Percentiles rank a stretch among this genome's conserved stretches.
phyloP scores from a whole-genome alignment of 2,888 invertebrate genomes.

The Drosophila pseudotalamancana region DNA sequence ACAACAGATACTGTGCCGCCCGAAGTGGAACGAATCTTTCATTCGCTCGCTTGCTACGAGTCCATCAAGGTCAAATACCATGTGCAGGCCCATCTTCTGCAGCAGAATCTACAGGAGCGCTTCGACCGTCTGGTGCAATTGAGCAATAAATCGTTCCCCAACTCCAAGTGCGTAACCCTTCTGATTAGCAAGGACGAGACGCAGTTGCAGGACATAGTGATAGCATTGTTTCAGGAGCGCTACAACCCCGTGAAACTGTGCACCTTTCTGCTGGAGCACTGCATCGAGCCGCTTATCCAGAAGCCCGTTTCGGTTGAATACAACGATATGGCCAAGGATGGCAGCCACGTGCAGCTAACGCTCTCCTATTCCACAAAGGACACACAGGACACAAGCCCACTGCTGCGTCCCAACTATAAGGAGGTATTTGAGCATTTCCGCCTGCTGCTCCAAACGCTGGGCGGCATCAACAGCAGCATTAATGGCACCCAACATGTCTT shows the following conservation, averaged over 20 bases:
- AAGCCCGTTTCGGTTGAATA: constrained; percentile 82
- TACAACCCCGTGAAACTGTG: constrained; percentile 82
- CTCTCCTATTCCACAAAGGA: constrained; percentile 82
- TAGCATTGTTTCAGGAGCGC: constrained; percentile 81
- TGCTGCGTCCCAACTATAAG: constrained; percentile 82
- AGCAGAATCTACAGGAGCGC: constrained; percentile 81
- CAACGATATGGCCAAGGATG: constrained; percentile 64
- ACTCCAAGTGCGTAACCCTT: constrained; percentile 81
- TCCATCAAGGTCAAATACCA: constrained; percentile 82
- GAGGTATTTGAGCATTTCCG: constrained; percentile 80
- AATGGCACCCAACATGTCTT: constrained; percentile 78
- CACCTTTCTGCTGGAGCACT: constrained; percentile 81
- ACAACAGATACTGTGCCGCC: constrained; percentile 41
- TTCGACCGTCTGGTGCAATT: constrained; percentile 82
- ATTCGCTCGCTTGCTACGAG: constrained; percentile 80
- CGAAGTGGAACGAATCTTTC: constrained; percentile 77
- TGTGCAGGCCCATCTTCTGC: constrained; percentile 80
- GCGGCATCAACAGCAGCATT: constrained; percentile 80
- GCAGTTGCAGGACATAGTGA: constrained; percentile 80
- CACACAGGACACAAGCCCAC: constrained; percentile 22
- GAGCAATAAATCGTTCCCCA: constrained; percentile 81
- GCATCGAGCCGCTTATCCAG: constrained; percentile 82
- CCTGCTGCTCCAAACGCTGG: constrained; percentile 73
- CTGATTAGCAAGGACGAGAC: constrained; percentile 79
- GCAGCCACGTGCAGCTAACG: constrained; percentile 67